A percentile compares a stretch with the other conserved stretches of the same genome.
phyloP scores from a whole-genome alignment of 1,140 invertebrate genomes.

The Acromyrmex echinatior region DNA sequence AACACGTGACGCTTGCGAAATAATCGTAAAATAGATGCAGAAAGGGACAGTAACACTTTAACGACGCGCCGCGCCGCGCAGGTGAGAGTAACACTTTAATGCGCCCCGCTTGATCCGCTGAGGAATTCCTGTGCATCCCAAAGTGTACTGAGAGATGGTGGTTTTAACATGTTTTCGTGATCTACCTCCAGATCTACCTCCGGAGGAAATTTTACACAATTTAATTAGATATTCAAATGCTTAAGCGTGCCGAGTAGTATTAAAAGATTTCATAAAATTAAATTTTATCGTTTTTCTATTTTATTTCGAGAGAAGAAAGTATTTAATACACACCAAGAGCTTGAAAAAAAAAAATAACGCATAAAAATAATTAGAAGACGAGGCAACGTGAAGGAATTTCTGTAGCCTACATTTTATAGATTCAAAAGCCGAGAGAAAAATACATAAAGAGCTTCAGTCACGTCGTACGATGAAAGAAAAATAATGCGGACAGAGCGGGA shows the following conservation, averaged over 20 bases:
- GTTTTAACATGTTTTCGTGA: too few species aligned
- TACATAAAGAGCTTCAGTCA: neutral
- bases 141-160: neutral
- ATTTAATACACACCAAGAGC: neutral
- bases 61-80: neutral
- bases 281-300: neutral
- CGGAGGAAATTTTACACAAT: neutral
- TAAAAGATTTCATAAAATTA: neutral
- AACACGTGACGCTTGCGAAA: constrained; percentile 43
- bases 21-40: constrained; percentile 23
- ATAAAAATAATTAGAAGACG: neutral
- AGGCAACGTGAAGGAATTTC: neutral
- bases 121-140: constrained; percentile 16
- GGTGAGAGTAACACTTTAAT: constrained; percentile 1
- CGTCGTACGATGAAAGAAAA: neutral
- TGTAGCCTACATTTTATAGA: neutral
- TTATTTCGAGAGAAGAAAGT: neutral
- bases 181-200: neutral
- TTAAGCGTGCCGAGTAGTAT: too few species aligned
- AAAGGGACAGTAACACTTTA: constrained; percentile 31
- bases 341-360: neutral
- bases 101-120: neutral
- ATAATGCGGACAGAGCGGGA: neutral
- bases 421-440: neutral
- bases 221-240: neutral